Evolutionary conservation across 2,888 invertebrate species (phyloP).

Genomic region (Lepidocyrtoides sp.): DNA sequence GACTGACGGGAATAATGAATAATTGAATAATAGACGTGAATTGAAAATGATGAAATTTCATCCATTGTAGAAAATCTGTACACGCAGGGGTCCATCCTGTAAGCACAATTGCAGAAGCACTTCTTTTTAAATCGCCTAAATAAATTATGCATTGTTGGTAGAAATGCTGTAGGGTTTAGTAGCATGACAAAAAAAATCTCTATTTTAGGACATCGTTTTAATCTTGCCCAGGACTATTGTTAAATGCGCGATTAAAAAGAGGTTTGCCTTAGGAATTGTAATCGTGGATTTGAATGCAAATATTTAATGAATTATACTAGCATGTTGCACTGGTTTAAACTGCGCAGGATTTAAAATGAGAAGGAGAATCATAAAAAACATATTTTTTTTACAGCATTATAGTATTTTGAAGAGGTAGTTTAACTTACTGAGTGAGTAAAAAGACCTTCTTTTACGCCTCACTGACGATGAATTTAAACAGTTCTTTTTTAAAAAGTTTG

Average conservation of each 20-base stretch:
- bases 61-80: not conserved
- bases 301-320: not conserved
- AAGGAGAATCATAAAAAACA: not conserved
- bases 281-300: not conserved
- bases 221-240: not conserved
- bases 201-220: slow-evolving; percentile 11
- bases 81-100: not conserved
- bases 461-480: slow-evolving; percentile 73
- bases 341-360: not conserved
- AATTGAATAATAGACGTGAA: not conserved
- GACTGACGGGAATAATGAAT: not conserved
- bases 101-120: not conserved
- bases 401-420: not conserved
- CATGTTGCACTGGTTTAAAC: not conserved
- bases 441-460: slow-evolving; percentile 69
- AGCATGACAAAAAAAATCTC: not conserved
- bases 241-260: not conserved
- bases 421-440: not conserved
- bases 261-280: not conserved
- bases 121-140: slow-evolving; percentile 9
- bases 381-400: not conserved
- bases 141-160: slow-evolving; percentile 14
- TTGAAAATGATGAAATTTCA: not conserved
- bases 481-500: slow-evolving; percentile 63
- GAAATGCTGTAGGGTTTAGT: not conserved